phyloP scores from a whole-genome alignment of 2,797 vertebrate genomes.

The Gymnopithys bicolor region DNA sequence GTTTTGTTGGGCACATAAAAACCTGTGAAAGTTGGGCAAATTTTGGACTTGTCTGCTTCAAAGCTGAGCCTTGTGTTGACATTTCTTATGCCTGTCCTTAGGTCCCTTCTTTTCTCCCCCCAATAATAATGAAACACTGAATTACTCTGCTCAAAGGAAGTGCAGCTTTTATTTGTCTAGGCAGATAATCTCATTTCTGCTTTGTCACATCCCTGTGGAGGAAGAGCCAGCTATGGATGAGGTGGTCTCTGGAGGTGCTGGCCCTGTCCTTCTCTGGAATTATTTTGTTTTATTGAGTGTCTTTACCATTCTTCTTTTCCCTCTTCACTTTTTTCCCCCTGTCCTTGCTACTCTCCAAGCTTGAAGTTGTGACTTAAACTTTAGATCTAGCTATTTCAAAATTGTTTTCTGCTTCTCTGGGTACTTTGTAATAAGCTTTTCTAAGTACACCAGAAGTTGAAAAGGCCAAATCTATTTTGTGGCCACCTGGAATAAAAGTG shows the following conservation, averaged over 20 bases:
- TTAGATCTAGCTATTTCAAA: not conserved
- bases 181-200: not conserved
- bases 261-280: not conserved
- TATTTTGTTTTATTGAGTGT: not conserved
- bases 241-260: not conserved
- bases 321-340: not conserved
- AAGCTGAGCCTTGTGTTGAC: fast-evolving
- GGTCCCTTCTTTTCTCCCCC: fast-evolving
- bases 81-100: not conserved
- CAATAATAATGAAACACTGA: not conserved
- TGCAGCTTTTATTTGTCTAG: not conserved
- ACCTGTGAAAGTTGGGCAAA: fast-evolving
- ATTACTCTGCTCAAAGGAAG: not conserved
- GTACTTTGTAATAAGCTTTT: not conserved
- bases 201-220: not conserved
- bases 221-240: not conserved
- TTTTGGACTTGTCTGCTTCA: not conserved
- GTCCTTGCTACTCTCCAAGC: not conserved
- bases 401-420: not conserved
- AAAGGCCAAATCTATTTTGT: conserved; percentile 43
- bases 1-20: not conserved
- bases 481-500: conserved; percentile 59
- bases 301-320: not conserved
- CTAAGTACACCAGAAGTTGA: not conserved
- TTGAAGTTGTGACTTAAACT: not conserved